Base-by-base conservation (phyloP, 2,797 vertebrate genomes). In the Hipposideros larvatus region DNA sequence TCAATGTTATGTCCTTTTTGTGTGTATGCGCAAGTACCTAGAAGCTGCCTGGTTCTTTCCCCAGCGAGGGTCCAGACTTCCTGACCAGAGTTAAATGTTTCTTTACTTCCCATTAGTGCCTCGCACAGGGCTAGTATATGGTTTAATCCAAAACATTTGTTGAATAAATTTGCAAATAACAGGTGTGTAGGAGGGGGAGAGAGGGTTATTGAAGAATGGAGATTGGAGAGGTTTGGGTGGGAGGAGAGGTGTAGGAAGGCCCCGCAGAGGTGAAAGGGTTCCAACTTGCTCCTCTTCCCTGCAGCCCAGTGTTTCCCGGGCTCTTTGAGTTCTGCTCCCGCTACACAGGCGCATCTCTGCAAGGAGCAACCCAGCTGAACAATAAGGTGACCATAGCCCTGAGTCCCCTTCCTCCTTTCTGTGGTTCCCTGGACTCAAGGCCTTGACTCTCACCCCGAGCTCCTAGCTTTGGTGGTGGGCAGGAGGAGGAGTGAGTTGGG, bases 251-350 rank as follows among this genome's bases (percentile, higher is more conserved):
- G 5, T 55, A 70, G 53, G 59, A 85, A 83, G 68, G 22, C 26
- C 65, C 37, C 2, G 66, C 59, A 71, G 48, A 55, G 14, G 28
- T n/a, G 53, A 61, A 79, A 66, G 31, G n/a, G 34, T 75, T 94
- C 63, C 48, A 61, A 59, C 75, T 34, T 18, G 2, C 13, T 82
- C 68, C 80, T 93, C 34, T 97, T 66, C 85, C 61, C 90, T 97
- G 28, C 96, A 99, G 99, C 98, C 99, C 99, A 0, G 99, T 99
- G 95, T 99, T 99, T 97, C 99, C 99, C 57, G 99, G 99, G 68
- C 99, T 99, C 41, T 99, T 99, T 97, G 99, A 99, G 92, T 99
- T 99, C 97, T 99, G 99, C 91, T 99, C 99, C 92, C 99, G 99
- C 95, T 99, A 99, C 96, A 99, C 99, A 0, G 99, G 99, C 16